These are phyloP conservation scores for Glareola pratincola DNA, from an alignment of 2,113 vertebrate genomes.

Conservation along the genomic window DNA sequence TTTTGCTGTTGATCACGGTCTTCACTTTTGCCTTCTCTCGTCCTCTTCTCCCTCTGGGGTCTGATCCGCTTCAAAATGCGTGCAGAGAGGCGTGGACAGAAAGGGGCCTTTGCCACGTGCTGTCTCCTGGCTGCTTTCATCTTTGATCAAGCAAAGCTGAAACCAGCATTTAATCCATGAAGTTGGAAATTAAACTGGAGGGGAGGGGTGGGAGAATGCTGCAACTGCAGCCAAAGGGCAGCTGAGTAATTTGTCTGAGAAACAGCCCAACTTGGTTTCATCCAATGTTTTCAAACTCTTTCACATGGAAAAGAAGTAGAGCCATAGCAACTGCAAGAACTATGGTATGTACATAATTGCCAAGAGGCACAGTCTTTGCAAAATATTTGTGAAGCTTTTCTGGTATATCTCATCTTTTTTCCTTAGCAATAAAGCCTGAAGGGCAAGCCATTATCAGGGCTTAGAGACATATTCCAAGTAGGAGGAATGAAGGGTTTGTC, in stretches of 20 bases:
- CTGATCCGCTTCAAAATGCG: background rate
- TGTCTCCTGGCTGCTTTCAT: background rate
- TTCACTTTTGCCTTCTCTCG: background rate
- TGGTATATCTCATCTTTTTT: background rate
- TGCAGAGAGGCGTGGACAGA: background rate
- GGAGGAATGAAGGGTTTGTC: background rate
- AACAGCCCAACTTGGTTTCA: background rate
- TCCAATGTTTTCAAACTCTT: background rate
- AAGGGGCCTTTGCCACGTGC: background rate
- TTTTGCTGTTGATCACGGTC: background rate
- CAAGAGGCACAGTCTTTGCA: background rate
- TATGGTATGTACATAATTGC: background rate
- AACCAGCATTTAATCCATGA: background rate
- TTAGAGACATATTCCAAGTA: background rate
- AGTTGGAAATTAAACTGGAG: background rate
- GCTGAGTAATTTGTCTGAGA: constrained; percentile 38
- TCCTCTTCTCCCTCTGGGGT: background rate
- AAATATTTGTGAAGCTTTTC: background rate
- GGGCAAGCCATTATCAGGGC: background rate
- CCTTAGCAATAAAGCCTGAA: background rate
- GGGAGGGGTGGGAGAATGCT: background rate
- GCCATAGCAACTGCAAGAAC: constrained; percentile 2
- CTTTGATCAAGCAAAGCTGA: background rate
- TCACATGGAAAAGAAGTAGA: background rate
- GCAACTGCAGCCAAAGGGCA: constrained; percentile 45